Base-by-base conservation (phyloP, 2,888 invertebrate genomes). In the Mythimna albipuncta region DNA sequence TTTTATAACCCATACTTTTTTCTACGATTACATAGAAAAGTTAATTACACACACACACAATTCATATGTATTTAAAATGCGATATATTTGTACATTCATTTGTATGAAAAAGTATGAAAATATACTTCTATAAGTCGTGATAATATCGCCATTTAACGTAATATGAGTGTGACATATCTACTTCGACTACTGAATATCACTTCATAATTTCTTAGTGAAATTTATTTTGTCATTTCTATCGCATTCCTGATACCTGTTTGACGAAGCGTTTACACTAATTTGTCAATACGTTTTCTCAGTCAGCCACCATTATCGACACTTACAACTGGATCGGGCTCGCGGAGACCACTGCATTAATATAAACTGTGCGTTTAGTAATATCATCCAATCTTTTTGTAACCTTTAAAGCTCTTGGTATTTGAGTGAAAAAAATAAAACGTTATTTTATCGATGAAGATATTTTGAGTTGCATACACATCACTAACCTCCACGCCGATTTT, bases 221-320 rank as follows among this genome's bases (percentile, higher is more conserved):
- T 66, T 26, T 74, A n/a, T 75, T 61, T 72, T 21, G 64, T 74
- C 72, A 44, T 76, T 84, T 83, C 87, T 83, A 89, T 78, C 87
- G 73, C 71, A 69, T 69, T 75, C 82, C 79, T 32, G 69, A 85
- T 85, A 84, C 87, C 87, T 89, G 88, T 81, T 80, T 79, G 86
- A 86, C 87, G 85, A 87, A 84, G 75, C 84, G 72, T 83, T 91
- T 73, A 83, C 77, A 64, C 88, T 91, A 91, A 82, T 86, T 89
- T 90, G 88, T 91, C 88, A 88, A 89, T 86, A 85, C 83, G 74
- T 87, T 77, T 83, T 83, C 77, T 89, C 89, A 91, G 91, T 91
- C 92, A 89, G 89, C 88, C 89, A 89, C 87, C 78, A 81, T 77
- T 82, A 79, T 84, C 85, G 85, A 90, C 86, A 86, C 82, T 59